Conservation (phyloP, 2,113 vertebrate species). For the Rutilus rutilus region DNA sequence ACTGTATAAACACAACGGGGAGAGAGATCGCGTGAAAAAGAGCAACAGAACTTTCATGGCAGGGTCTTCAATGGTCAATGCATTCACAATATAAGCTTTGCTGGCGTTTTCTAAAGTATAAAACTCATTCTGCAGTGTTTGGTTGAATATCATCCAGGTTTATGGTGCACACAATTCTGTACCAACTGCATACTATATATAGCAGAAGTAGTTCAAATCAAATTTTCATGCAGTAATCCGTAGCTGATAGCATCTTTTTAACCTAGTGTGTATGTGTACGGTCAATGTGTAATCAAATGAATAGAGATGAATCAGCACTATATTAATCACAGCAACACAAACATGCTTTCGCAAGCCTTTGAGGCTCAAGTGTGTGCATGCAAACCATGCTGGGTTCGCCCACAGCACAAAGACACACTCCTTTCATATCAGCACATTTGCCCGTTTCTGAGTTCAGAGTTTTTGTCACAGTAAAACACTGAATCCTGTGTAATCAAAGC, state of each 20-base stretch:
- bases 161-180: neutral
- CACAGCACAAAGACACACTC: constrained; percentile 11
- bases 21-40: neutral
- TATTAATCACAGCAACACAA: constrained; percentile 34
- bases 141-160: too few species aligned
- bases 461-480: constrained; percentile 33
- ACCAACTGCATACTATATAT: neutral
- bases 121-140: neutral
- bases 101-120: neutral
- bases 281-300: neutral
- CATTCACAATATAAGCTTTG: constrained; percentile 68
- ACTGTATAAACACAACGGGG: constrained; percentile 44
- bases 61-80: constrained; percentile 61
- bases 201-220: neutral
- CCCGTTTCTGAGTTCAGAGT: neutral
- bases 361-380: constrained; percentile 24
- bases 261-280: neutral
- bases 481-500: constrained; percentile 20
- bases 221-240: constrained; percentile 61
- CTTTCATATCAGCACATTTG: constrained; percentile 39
- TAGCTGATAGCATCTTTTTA: constrained; percentile 16
- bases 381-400: constrained; percentile 68
- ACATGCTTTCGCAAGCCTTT: constrained; percentile 44
- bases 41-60: neutral
- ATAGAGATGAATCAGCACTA: neutral